Conservation (phyloP, 2,797 vertebrate species). For the Galaxias olidus region DNA sequence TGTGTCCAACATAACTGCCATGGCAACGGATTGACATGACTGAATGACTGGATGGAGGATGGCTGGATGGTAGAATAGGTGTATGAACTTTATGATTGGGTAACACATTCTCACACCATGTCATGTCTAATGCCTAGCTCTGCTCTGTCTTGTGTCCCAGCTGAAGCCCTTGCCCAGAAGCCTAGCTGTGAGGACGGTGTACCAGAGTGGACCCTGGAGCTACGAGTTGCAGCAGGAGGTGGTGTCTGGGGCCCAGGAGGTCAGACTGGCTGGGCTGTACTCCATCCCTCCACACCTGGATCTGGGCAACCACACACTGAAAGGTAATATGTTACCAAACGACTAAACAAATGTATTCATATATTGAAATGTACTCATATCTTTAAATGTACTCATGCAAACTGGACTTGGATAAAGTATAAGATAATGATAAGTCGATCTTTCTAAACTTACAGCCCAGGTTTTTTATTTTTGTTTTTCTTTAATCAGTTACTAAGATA, state of each 20-base stretch:
- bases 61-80: not conserved
- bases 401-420: too few relatives aligned
- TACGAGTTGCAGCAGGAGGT: constrained; percentile 67
- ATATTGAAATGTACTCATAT: not conserved
- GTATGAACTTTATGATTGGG: not conserved
- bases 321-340: constrained; percentile 56
- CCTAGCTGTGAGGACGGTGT: constrained; percentile 66
- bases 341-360: not conserved
- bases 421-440: not conserved
- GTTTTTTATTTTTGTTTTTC: not conserved
- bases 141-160: constrained; percentile 56
- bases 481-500: constrained; percentile 5
- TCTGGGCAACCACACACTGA: constrained; percentile 62
- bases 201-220: constrained; percentile 64
- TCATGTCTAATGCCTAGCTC: constrained; percentile 3
- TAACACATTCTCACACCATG: not conserved
- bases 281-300: constrained; percentile 64
- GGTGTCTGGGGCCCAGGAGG: constrained; percentile 75
- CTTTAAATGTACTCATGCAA: not conserved
- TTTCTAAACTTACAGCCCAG: not conserved
- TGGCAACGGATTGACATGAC: too few relatives aligned
- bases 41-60: too few relatives aligned
- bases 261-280: constrained; percentile 64
- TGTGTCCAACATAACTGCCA: too few relatives aligned
- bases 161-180: constrained; percentile 72